Conservation (phyloP, 2,888 invertebrate species). For the Cynaeus angustus region DNA sequence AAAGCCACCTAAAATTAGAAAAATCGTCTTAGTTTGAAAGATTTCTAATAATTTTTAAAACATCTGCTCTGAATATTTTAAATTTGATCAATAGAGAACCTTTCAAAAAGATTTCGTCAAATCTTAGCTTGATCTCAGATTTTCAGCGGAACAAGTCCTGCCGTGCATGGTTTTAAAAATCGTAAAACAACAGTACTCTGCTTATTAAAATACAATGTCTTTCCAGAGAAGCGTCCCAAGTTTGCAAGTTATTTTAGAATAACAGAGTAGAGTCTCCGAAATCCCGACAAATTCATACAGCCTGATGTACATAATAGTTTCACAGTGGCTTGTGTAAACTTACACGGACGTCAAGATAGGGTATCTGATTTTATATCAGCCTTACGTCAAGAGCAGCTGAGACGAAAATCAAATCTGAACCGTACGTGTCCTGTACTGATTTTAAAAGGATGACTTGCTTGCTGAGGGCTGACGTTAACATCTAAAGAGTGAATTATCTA, state of each 20-base stretch:
- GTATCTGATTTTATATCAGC: constrained; percentile 52
- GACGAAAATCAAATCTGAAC: constrained; percentile 53
- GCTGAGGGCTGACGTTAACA: constrained; percentile 33
- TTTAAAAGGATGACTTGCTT: constrained; percentile 48
- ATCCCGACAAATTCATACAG: constrained; percentile 14
- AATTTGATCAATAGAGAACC: too few relatives aligned
- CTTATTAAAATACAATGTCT: constrained; percentile 1
- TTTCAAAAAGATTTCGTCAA: too few relatives aligned
- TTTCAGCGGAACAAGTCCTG: too few relatives aligned
- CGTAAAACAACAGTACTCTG: background rate
- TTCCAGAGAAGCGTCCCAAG: constrained; percentile 1
- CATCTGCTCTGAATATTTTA: too few relatives aligned
- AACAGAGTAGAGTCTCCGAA: constrained; percentile 1
- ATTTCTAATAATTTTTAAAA: too few relatives aligned
- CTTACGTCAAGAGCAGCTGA: constrained; percentile 48
- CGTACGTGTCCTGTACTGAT: constrained; percentile 49
- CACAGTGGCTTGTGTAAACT: constrained; percentile 48
- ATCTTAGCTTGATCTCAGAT: too few relatives aligned
- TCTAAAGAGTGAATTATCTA: constrained; percentile 32
- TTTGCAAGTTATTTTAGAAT: constrained; percentile 6
- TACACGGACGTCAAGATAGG: constrained; percentile 52
- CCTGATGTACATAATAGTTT: constrained; percentile 38
- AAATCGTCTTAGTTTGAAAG: too few relatives aligned
- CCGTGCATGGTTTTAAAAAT: background rate
- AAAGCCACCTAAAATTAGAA: too few relatives aligned